Evolutionary conservation across 2,888 invertebrate species (phyloP).

Genomic region (Actias luna): DNA sequence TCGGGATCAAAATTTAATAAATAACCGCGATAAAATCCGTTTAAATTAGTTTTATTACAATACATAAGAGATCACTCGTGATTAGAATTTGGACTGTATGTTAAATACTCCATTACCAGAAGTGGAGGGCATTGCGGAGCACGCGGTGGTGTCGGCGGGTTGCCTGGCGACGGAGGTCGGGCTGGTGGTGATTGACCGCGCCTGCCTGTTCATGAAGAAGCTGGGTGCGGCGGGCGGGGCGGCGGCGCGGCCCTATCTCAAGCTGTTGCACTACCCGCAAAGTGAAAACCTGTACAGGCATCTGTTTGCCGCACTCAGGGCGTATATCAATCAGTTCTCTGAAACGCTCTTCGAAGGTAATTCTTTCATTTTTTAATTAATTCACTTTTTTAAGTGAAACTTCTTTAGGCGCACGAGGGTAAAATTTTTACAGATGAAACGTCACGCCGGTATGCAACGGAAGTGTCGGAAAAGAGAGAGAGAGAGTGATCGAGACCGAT

Average conservation of each 20-base stretch:
- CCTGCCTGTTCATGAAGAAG: slow-evolving; percentile 92
- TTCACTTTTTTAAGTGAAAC: too few species aligned
- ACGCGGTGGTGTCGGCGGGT: slow-evolving; percentile 67
- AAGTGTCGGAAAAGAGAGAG: too few species aligned
- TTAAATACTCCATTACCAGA: slow-evolving; percentile 43
- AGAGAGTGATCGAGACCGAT: too few species aligned
- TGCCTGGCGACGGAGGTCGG: slow-evolving; percentile 94
- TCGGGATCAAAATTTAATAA: too few species aligned
- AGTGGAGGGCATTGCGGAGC: slow-evolving; percentile 69
- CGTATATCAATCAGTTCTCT: slow-evolving; percentile 95
- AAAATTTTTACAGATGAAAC: too few species aligned
- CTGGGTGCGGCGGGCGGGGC: slow-evolving; percentile 90
- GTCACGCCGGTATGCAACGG: too few species aligned
- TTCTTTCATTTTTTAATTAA: slow-evolving; percentile 3
- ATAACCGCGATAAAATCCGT: too few species aligned
- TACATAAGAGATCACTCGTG: too few species aligned
- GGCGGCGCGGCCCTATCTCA: slow-evolving; percentile 92
- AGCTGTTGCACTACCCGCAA: slow-evolving; percentile 93
- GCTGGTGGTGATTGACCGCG: slow-evolving; percentile 91
- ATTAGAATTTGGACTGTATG: too few species aligned
- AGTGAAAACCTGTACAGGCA: slow-evolving; percentile 95
- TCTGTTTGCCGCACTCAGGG: slow-evolving; percentile 94
- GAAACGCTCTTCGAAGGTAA: slow-evolving; percentile 90
- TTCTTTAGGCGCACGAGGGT: too few species aligned
- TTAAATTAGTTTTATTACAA: too few species aligned